A percentile compares a stretch with the other conserved stretches of the same genome.
Evolutionary conservation across 2,888 invertebrate species (phyloP).

Genomic region (Drosophila prostipennis): DNA sequence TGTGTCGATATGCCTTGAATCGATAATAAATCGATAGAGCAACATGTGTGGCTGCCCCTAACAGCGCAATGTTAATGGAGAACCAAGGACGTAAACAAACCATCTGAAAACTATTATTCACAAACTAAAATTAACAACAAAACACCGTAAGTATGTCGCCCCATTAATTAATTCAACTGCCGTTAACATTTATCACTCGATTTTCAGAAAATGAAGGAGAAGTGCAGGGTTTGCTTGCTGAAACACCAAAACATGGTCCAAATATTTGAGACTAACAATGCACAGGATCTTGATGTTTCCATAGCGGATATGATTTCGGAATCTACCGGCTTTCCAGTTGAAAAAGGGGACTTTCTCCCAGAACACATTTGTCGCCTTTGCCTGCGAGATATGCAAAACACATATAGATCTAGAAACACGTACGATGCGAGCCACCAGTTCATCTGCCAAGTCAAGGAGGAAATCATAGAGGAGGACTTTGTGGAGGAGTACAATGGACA

Average conservation of each 20-base stretch:
- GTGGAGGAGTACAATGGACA: neutral
- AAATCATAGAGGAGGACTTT: neutral
- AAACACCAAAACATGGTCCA: neutral
- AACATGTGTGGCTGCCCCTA: neutral
- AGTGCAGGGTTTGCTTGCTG: neutral
- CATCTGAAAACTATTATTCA: neutral
- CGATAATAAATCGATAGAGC: constrained; percentile 12
- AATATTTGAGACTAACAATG: neutral
- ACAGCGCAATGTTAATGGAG: neutral
- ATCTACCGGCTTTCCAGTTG: neutral
- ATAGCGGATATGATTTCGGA: neutral
- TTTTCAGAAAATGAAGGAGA: neutral
- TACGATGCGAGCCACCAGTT: neutral
- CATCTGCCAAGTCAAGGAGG: neutral
- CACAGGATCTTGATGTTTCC: neutral
- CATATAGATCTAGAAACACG: neutral
- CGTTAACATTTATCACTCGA: too few species aligned
- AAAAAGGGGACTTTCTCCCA: neutral
- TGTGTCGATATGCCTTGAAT: neutral
- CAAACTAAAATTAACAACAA: neutral
- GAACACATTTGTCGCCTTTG: neutral
- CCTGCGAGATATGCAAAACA: neutral
- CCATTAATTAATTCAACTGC: neutral
- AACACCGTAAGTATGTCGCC: neutral
- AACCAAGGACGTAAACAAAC: neutral